Conservation (phyloP, 2,888 invertebrate species). For the Erpobdella octoculata region DNA sequence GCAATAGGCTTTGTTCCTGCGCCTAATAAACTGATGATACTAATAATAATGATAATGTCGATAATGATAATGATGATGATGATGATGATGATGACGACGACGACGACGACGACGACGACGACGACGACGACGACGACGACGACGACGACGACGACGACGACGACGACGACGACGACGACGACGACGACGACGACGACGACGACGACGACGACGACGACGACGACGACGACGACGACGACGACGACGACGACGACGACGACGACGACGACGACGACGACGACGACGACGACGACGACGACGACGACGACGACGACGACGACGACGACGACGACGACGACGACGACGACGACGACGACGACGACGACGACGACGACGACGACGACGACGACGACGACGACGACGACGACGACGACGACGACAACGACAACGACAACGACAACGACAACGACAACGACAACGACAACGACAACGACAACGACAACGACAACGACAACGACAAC, state of each 20-base stretch:
- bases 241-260: not conserved
- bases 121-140: not conserved
- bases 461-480: constrained; percentile 1
- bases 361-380: not conserved
- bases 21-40: too few relatives aligned
- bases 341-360: not conserved
- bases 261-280: not conserved
- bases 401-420: not conserved
- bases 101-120: not conserved
- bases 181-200: not conserved
- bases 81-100: not conserved
- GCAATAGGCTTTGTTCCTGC: too few relatives aligned
- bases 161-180: not conserved
- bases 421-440: constrained; percentile 1
- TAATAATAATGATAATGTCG: not conserved
- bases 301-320: too few relatives aligned
- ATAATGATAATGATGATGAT: not conserved
- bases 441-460: constrained; percentile 1
- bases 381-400: not conserved
- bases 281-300: too few relatives aligned
- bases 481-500: not conserved
- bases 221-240: not conserved
- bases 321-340: not conserved
- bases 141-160: not conserved
- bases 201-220: not conserved